These are phyloP conservation scores for Aphelinus atriplicis DNA, from an alignment of 1,140 invertebrate species.

Conservation along the genomic window DNA sequence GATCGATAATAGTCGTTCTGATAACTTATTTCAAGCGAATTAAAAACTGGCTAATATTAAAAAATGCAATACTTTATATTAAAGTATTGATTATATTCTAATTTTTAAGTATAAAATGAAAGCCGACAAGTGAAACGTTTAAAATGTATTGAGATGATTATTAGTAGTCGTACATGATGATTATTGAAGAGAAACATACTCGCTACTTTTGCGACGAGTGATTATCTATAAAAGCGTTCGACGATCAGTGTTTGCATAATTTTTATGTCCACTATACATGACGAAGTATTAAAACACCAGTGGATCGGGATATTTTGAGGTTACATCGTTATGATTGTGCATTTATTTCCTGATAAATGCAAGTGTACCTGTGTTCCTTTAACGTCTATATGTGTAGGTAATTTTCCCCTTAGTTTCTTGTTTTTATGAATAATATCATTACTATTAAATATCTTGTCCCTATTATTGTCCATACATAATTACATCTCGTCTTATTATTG, in stretches of 20 bases:
- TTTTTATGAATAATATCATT: constrained; percentile 16
- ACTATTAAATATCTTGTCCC: constrained; percentile 26
- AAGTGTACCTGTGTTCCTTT: constrained; percentile 33
- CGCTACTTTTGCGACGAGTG: constrained; percentile 38
- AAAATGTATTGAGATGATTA: constrained; percentile 16
- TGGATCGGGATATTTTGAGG: constrained; percentile 10
- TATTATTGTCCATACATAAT: constrained; percentile 21
- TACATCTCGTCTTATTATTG: constrained; percentile 23
- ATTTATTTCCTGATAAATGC: constrained; percentile 1
- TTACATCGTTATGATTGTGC: constrained; percentile 16
- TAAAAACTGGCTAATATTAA: constrained; percentile 6
- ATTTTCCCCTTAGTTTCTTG: constrained; percentile 16
- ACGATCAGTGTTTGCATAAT: constrained; percentile 22
- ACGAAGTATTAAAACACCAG: constrained; percentile 23
- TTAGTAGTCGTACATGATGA: not conserved
- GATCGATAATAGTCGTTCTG: constrained; percentile 11
- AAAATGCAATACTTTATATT: constrained; percentile 9
- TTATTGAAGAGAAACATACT: constrained; percentile 7
- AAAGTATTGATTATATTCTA: constrained; percentile 19
- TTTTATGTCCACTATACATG: constrained; percentile 15
- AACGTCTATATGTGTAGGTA: constrained; percentile 16
- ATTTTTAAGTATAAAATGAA: constrained; percentile 17
- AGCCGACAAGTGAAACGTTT: constrained; percentile 1
- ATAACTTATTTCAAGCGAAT: constrained; percentile 13
- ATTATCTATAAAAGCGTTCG: constrained; percentile 11